Conservation (phyloP, 1,140 invertebrate genomes). For the Acromyrmex charruanus region DNA sequence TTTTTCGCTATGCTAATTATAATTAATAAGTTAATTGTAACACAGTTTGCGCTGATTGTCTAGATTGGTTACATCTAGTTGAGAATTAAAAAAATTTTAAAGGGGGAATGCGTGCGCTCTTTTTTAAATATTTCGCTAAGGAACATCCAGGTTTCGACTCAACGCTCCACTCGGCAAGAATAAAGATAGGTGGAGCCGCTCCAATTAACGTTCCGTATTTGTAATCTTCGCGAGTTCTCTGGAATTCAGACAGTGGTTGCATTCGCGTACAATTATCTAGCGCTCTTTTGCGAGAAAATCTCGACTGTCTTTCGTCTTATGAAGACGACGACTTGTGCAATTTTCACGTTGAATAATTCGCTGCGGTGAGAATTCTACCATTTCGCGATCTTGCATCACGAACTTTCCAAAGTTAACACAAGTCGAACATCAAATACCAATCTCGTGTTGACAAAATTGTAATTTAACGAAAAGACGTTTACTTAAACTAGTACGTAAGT, state of each 20-base stretch:
- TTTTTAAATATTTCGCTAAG: conserved; percentile 48
- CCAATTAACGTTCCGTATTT: conserved; percentile 73
- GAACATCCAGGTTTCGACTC: conserved; percentile 6
- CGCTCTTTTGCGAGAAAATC: conserved; percentile 16
- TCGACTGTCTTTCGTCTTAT: conserved; percentile 17
- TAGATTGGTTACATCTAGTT: conserved; percentile 23
- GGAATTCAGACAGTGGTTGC: conserved; percentile 19
- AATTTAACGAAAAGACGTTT: conserved; percentile 5
- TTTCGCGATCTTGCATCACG: conserved; percentile 10
- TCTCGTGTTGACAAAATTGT: conserved; percentile 10
- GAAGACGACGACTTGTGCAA: conserved; percentile 40
- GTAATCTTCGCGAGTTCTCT: conserved; percentile 61
- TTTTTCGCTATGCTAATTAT: background rate
- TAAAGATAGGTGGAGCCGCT: conserved; percentile 60
- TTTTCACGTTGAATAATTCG: conserved; percentile 40
- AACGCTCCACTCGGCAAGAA: conserved; percentile 58
- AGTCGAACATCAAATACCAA: conserved; percentile 28
- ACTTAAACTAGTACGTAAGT: background rate
- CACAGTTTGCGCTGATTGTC: conserved; percentile 45
- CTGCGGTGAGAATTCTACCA: background rate
- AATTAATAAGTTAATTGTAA: conserved; percentile 42
- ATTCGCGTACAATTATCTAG: conserved; percentile 64
- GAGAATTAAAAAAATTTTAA: conserved; percentile 61
- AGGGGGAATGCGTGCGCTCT: conserved; percentile 28
- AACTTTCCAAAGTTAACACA: conserved; percentile 31